Evolutionary conservation across 2,888 invertebrate genomes (phyloP).

Genomic region (Prosopocoilus inquinatus): DNA sequence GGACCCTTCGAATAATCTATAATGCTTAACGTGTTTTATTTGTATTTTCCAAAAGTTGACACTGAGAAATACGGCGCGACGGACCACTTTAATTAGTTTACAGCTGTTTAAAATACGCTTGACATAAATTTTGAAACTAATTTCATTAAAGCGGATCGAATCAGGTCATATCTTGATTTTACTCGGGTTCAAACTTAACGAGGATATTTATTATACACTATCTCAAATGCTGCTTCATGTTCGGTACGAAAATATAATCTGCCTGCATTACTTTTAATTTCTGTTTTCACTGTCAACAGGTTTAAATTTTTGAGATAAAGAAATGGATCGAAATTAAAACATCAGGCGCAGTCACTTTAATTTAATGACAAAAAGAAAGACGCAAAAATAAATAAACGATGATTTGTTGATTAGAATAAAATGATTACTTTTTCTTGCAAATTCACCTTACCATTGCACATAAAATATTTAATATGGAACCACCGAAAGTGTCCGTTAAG

Average conservation of each 20-base stretch:
- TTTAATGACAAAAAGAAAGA: too few species aligned
- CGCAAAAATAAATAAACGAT: too few species aligned
- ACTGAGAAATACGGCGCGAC: slow-evolving; percentile 10
- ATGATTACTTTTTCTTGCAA: too few species aligned
- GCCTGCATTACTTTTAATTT: slow-evolving; percentile 3
- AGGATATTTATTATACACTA: slow-evolving; percentile 14
- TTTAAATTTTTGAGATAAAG: too few species aligned
- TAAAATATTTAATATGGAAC: too few species aligned
- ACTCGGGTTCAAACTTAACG: slow-evolving; percentile 17
- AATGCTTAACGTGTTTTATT: slow-evolving; percentile 14
- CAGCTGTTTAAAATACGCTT: slow-evolving; percentile 22
- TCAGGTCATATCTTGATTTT: slow-evolving; percentile 22
- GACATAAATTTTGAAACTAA: slow-evolving; percentile 25
- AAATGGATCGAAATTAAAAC: too few species aligned
- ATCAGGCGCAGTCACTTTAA: too few species aligned
- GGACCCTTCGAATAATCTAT: slow-evolving; percentile 15
- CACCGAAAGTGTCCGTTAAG: too few species aligned
- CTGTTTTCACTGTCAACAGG: slow-evolving; percentile 1
- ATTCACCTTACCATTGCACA: too few species aligned
- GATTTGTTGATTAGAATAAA: too few species aligned
- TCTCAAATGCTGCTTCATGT: not conserved
- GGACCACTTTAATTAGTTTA: slow-evolving; percentile 25
- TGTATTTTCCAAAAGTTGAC: slow-evolving; percentile 13
- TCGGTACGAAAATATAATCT: slow-evolving; percentile 1
- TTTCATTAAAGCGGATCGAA: slow-evolving; percentile 22